Evolutionary conservation across 2,113 vertebrate species (phyloP).

Genomic region (Spea multiplicata): DNA sequence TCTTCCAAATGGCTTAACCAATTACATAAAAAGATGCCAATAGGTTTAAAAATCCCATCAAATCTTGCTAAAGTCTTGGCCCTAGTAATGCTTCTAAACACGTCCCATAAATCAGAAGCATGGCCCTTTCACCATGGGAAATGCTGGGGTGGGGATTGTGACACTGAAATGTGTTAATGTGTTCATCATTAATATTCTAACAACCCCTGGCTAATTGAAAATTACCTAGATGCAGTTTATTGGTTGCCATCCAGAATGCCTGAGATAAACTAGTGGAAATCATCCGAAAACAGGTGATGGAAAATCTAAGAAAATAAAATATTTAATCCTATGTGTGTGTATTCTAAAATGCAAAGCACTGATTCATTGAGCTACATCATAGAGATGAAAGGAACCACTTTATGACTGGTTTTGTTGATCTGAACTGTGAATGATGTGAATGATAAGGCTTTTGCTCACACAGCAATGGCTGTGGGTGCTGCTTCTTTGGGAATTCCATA

Average conservation of each 20-base stretch:
- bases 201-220: not conserved
- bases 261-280: not conserved
- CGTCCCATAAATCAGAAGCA: too few species aligned
- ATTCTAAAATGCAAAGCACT: slow-evolving; percentile 5
- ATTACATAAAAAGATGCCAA: too few species aligned
- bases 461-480: not conserved
- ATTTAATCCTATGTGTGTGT: slow-evolving; percentile 21
- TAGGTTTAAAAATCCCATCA: too few species aligned
- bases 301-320: slow-evolving; percentile 9
- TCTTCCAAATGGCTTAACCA: too few species aligned
- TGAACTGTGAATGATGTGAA: not conserved
- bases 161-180: not conserved
- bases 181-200: not conserved
- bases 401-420: not conserved
- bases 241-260: slow-evolving; percentile 3
- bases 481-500: slow-evolving; percentile 6
- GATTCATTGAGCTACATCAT: slow-evolving; percentile 25
- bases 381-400: slow-evolving; percentile 24
- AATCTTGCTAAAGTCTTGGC: too few species aligned
- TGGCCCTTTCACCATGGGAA: too few species aligned
- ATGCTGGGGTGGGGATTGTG: too few species aligned
- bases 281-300: slow-evolving; percentile 23
- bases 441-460: slow-evolving; percentile 34
- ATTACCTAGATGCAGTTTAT: not conserved
- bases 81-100: too few species aligned